Evolutionary conservation across 2,888 invertebrate species (phyloP).

Genomic region (Hypsopygia costalis): DNA sequence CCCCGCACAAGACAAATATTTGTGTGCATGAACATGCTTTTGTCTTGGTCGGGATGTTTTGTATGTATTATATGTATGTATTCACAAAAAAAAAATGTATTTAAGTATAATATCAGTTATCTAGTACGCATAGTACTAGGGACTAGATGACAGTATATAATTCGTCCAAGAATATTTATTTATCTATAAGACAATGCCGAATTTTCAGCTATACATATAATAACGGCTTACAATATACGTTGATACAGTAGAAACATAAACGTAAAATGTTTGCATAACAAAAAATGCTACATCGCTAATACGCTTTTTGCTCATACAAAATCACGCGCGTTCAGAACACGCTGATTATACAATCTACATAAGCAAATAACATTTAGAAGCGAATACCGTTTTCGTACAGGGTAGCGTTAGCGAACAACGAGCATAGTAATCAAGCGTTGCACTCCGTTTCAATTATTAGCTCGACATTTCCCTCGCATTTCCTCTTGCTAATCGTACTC

Average conservation of each 20-base stretch:
- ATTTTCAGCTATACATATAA: too few species aligned
- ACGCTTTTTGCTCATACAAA: neutral
- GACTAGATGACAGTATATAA: too few species aligned
- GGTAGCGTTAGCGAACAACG: neutral
- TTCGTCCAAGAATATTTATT: too few species aligned
- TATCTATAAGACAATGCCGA: too few species aligned
- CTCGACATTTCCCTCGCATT: constrained; percentile 7
- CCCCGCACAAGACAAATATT: too few species aligned
- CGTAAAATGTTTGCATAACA: neutral
- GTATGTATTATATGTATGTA: too few species aligned
- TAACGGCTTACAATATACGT: too few species aligned
- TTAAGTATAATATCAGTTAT: too few species aligned
- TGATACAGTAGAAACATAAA: neutral
- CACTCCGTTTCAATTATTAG: constrained; percentile 12
- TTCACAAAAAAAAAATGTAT: too few species aligned
- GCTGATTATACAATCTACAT: neutral
- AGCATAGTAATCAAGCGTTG: constrained; percentile 4
- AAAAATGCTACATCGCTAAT: neutral
- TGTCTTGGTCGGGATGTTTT: too few species aligned
- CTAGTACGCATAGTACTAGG: too few species aligned
- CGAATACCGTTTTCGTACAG: neutral
- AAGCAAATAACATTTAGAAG: neutral
- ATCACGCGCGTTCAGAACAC: neutral
- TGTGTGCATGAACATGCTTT: too few species aligned
- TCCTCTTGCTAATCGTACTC: constrained; percentile 8